Evolutionary conservation across 1,140 invertebrate species (phyloP), one percentile per base, ranked within the genome.

Genomic region (Conus ventricosus): DNA sequence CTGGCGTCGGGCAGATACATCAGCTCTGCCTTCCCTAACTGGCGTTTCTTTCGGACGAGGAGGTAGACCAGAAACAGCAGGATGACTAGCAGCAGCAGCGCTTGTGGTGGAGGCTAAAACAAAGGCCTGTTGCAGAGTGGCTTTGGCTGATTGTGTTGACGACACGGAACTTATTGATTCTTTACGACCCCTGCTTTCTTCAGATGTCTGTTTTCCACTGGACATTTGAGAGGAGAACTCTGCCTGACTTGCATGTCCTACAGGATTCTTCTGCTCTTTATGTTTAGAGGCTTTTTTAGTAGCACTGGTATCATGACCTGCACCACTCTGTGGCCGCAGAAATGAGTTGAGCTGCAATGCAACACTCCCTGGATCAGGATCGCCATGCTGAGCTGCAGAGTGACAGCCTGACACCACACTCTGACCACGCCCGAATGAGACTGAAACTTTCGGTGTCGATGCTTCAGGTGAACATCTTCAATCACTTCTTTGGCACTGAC

Each of bases 401-500:
- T 1, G 39, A 3, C 39, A 39, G 23, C 75, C 75, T 8, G 23
- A 25, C 10, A 39, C 25, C 6, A 23, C 20, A 23, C 67, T 71
- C 17, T 71, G 11, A 71, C 25, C 76, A 25, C 55, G 57, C 82
- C 82, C 25, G 23, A n/a, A 25, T 55, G 25, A n/a, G 81, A 55
- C 51, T 60, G 55, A 27, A 84, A 17, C 55, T 51, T 11, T 20
- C 82, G 55, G 25, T 60, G 54, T 15, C 82, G 54, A 6, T 84
- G 55, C 20, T 27, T 39, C 20, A 8, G 54, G 17, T 91, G 89
- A n/a, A 93, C 81, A 80, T 92, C 90, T 89, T 86, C 91, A 53
- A 90, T 92, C 75, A 93, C 92, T 80, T 94, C 94, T 90, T 92
- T 93, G 82, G 94, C 94, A 93, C 93, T 94, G 15, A 94, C 88